Conservation (phyloP, 2,113 vertebrate genomes). For the Todiramphus saurophagus region DNA sequence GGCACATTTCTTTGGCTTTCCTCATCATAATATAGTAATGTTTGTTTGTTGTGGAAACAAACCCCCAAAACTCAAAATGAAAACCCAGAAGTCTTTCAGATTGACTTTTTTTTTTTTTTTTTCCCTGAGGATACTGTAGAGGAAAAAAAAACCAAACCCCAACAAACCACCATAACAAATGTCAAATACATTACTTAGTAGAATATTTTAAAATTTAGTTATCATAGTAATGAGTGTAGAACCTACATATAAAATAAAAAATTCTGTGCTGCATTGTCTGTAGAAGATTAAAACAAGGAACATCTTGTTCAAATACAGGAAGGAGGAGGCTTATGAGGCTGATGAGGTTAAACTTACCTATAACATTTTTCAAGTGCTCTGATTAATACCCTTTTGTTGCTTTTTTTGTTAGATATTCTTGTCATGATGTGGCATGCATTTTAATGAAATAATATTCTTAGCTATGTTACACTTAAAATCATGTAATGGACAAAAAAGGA, state of each 20-base stretch:
- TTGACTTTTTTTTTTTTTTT: background rate
- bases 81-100: background rate
- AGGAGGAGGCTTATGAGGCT: background rate
- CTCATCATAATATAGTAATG: background rate
- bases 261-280: background rate
- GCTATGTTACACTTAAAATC: background rate
- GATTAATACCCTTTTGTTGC: background rate
- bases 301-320: background rate
- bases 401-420: background rate
- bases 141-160: background rate
- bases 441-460: background rate
- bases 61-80: background rate
- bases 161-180: background rate
- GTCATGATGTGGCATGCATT: background rate
- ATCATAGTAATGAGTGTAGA: background rate
- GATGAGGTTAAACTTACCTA: background rate
- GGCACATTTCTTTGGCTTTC: background rate
- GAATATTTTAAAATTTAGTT: background rate
- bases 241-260: background rate
- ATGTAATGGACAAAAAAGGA: background rate
- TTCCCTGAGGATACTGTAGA: background rate
- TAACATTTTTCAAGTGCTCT: background rate
- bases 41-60: background rate
- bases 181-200: background rate
- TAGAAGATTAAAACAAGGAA: background rate